Percentiles rank a stretch among this genome's conserved stretches.
Evolutionary conservation across 2,888 invertebrate genomes (phyloP).

Genomic region (Myathropa florea): DNA sequence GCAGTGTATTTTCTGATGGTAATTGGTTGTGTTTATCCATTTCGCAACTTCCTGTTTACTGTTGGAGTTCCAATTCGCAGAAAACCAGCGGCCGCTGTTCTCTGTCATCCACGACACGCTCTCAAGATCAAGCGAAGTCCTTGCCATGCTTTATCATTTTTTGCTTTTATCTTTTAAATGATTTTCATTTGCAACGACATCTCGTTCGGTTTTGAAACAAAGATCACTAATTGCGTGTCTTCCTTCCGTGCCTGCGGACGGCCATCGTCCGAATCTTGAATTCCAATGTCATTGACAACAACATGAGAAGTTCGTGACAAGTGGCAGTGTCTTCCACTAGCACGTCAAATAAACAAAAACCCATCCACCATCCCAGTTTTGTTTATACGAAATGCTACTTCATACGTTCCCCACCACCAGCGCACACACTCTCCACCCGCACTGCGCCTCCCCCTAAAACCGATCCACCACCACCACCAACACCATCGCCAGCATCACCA

Average conservation of each 20-base stretch:
- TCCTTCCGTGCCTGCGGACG: conserved; percentile 1
- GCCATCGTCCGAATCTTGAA: conserved; percentile 2
- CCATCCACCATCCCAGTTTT: conserved; percentile 1
- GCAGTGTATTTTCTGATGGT: background rate
- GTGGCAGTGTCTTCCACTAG: conserved; percentile 43
- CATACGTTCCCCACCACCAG: conserved; percentile 4
- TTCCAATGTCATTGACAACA: conserved; percentile 69
- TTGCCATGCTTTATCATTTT: conserved; percentile 1
- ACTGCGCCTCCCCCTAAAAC: background rate
- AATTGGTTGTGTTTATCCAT: conserved; percentile 36
- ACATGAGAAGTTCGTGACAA: conserved; percentile 63
- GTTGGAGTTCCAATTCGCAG: conserved; percentile 3
- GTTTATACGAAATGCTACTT: conserved; percentile 27
- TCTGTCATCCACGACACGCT: conserved; percentile 14
- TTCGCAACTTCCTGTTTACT: conserved; percentile 42
- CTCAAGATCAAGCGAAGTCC: background rate
- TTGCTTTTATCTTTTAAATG: background rate
- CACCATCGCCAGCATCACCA: too few species aligned
- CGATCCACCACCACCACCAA: background rate
- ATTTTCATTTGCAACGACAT: background rate
- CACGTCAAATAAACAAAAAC: conserved; percentile 40
- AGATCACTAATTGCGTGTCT: conserved; percentile 12
- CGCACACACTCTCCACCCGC: background rate
- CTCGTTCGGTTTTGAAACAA: background rate
- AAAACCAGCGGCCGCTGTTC: background rate